phyloP scores from a whole-genome alignment of 1,140 invertebrate species.

The Asobara japonica region DNA sequence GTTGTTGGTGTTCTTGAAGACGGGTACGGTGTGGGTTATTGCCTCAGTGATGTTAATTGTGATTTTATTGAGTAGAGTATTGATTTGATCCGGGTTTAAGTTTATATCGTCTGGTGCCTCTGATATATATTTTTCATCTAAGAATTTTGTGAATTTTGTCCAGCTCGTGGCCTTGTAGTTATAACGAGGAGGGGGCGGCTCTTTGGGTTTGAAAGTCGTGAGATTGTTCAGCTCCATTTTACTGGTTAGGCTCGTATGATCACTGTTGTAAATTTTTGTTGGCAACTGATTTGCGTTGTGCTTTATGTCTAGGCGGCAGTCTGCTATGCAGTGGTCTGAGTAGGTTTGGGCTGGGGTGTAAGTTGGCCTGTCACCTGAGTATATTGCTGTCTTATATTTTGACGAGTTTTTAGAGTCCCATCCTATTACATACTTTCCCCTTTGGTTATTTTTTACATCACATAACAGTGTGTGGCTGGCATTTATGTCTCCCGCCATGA shows the following conservation, averaged over 20 bases:
- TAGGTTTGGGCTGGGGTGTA: too few relatives aligned
- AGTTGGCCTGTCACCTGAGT: too few relatives aligned
- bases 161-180: slow-evolving; percentile 38
- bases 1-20: too few relatives aligned
- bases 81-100: too few relatives aligned
- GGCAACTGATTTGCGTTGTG: too few relatives aligned
- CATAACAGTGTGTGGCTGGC: neutral
- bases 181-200: neutral
- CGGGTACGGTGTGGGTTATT: too few relatives aligned
- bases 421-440: neutral
- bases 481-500: slow-evolving; percentile 19
- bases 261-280: too few relatives aligned
- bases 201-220: neutral
- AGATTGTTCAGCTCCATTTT: neutral
- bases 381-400: too few relatives aligned
- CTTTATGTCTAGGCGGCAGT: too few relatives aligned
- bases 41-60: too few relatives aligned
- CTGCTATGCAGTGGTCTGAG: too few relatives aligned
- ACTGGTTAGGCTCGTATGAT: neutral
- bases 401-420: neutral
- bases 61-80: too few relatives aligned
- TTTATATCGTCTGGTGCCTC: neutral
- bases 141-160: neutral
- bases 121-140: neutral
- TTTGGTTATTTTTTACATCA: neutral